Evolutionary conservation across 2,113 vertebrate species (phyloP).

Genomic region (Ceyx margarethae): DNA sequence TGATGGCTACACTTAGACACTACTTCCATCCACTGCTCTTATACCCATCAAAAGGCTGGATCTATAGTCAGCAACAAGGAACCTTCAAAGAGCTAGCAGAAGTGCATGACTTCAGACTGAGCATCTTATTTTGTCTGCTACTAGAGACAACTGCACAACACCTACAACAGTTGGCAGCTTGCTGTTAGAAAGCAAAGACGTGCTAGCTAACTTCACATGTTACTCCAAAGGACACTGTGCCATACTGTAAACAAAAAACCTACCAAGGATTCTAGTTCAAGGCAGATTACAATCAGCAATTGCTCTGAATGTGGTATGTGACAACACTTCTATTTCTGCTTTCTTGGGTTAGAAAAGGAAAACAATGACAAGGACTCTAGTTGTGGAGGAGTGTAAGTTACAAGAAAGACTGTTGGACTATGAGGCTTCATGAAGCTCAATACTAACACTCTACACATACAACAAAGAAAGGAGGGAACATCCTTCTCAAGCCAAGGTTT

Average conservation of each 20-base stretch:
- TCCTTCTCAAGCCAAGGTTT: background rate
- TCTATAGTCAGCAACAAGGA: background rate
- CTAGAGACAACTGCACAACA: background rate
- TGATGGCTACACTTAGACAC: background rate
- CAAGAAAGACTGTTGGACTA: background rate
- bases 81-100: background rate
- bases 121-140: background rate
- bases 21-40: background rate
- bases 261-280: background rate
- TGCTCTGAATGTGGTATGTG: background rate
- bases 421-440: background rate
- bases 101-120: background rate
- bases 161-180: background rate
- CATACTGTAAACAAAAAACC: background rate
- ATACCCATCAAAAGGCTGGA: background rate
- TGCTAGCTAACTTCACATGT: background rate
- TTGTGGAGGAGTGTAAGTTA: background rate
- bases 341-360: background rate
- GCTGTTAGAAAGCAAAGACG: background rate
- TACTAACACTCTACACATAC: background rate
- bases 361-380: background rate
- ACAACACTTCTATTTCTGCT: background rate
- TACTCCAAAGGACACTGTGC: background rate
- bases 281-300: background rate
- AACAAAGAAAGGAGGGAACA: conserved; percentile 3